Evolutionary conservation across 2,113 vertebrate species (phyloP), one percentile per base, ranked within the genome.

Genomic region (Variabilichromis moorii): DNA sequence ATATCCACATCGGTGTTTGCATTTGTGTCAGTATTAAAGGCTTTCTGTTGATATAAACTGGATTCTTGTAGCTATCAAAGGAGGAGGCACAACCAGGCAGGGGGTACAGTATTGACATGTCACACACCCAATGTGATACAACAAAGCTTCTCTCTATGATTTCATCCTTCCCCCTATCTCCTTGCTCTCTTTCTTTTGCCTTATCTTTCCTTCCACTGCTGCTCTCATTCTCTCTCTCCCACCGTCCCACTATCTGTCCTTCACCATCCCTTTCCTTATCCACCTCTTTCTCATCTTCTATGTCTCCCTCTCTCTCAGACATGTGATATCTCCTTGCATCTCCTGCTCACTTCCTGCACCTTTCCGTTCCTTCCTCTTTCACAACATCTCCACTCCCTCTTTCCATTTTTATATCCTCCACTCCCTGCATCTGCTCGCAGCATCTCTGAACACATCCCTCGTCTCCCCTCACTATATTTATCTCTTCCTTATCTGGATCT

Each of bases 371-470:
- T 94, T 93, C 89, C 83, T 84, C 87, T 89, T 89, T 85, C 86
- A 86, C 87, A 90, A 88, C 92, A 91, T 93, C 89, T 90, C 73
- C 87, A 66, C 90, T 92, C 90, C 80, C 86, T 85, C 89, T 79
- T 90, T 93, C 90, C 84, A 90, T 89, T 94, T 86, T 93, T 87
- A 91, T 94, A 91, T 94, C 88, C 91, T 88, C 63, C 92, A 82
- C 85, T 85, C 61, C 84, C 78, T 59, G 35, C 86, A 94, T 93
- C 94, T 94, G 90, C 80, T 71, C n/a, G 17, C 87, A 88, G 85
- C 93, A 94, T 94, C 93, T 94, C 90, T 91, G 91, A 95, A 91
- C 93, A 85, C 86, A 90, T 92, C 87, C 88, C 89, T 89, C 68
- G 78, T 84, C 91, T 86, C 85, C 86, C 87, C 86, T 91, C 84